Evolutionary conservation across 1,140 invertebrate species (phyloP).

Genomic region (Pseudachorutes palmiensis): DNA sequence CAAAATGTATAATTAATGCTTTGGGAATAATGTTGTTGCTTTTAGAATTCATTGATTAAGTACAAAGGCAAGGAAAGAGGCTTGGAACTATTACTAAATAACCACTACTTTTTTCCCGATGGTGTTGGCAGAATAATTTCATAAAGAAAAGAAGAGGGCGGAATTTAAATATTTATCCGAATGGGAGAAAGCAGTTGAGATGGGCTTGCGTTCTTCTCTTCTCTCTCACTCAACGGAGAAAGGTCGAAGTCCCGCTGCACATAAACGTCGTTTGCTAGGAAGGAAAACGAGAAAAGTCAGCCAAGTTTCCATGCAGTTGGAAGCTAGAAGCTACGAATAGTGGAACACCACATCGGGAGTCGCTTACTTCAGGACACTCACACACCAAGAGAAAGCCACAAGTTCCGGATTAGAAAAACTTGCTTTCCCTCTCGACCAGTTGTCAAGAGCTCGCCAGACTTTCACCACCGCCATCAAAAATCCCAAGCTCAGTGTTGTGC

Average conservation of each 20-base stretch:
- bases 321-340: no score
- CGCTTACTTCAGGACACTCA: background rate
- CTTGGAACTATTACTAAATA: no score
- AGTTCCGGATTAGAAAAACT: background rate
- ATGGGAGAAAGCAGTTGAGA: background rate
- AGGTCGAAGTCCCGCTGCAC: background rate
- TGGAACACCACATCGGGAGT: no score
- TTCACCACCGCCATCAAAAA: background rate
- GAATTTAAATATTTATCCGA: background rate
- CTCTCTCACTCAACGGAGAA: background rate
- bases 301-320: no score
- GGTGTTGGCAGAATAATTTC: background rate
- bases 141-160: background rate
- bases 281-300: no score
- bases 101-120: background rate
- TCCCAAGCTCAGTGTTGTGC: no score
- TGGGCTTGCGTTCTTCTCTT: background rate
- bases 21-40: no score
- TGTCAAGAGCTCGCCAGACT: no score
- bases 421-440: background rate
- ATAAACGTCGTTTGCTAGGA: background rate
- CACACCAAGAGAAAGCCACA: background rate
- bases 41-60: no score
- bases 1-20: no score
- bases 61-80: no score